phyloP scores from a whole-genome alignment of 2,113 vertebrate species.

The Cyprinodon variegatus region DNA sequence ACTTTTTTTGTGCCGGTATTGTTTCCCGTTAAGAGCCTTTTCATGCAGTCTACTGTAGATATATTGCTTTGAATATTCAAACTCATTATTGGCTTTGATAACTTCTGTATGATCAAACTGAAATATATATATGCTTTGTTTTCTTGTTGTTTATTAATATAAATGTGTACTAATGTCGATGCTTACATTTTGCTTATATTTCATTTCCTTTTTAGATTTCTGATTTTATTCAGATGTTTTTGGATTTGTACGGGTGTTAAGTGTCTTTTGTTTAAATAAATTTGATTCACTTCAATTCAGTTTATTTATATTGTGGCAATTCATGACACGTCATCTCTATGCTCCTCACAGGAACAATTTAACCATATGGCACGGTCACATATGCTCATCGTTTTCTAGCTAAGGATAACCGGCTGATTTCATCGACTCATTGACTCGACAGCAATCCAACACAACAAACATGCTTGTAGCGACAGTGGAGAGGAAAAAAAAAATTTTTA shows the following conservation, averaged over 20 bases:
- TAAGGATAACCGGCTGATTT: too few species aligned
- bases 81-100: background rate
- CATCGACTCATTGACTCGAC: too few species aligned
- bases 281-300: too few species aligned
- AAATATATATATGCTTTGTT: background rate
- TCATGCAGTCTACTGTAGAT: background rate
- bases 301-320: too few species aligned
- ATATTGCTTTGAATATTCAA: background rate
- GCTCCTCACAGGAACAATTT: too few species aligned
- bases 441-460: too few species aligned
- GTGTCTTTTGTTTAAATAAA: constrained; percentile 43
- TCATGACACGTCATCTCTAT: too few species aligned
- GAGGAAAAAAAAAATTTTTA: too few species aligned
- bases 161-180: background rate
- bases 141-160: background rate
- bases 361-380: too few species aligned
- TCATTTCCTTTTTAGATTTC: background rate
- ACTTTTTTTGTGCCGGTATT: background rate
- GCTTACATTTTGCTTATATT: background rate
- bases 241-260: background rate
- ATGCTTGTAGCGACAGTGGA: too few species aligned
- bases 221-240: background rate
- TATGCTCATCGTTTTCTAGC: too few species aligned
- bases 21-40: background rate
- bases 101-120: background rate